Conservation (phyloP, 2,888 invertebrate genomes). For the Orchesella flavescens region DNA sequence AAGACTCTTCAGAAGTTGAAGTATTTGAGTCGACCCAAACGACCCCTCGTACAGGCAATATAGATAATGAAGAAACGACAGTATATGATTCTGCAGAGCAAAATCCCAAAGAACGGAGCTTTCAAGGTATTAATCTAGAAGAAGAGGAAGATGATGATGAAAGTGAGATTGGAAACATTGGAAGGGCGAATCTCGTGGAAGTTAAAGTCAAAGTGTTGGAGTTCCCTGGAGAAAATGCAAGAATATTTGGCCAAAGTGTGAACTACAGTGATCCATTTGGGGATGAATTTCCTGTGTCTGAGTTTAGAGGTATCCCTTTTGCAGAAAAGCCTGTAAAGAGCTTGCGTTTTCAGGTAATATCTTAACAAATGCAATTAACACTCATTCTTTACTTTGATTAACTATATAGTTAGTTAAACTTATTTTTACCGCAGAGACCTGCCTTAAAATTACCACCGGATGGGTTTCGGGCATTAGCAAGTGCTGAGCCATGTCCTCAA, state of each 20-base stretch:
- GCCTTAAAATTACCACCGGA: conserved; percentile 44
- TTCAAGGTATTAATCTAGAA: too few relatives aligned
- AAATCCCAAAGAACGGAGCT: too few relatives aligned
- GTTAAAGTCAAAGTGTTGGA: conserved; percentile 43
- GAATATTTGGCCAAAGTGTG: conserved; percentile 36
- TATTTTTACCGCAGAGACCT: conserved; percentile 59
- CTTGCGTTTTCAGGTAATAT: conserved; percentile 66
- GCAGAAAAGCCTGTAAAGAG: conserved; percentile 62
- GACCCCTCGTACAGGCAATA: not conserved
- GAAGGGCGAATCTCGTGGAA: conserved; percentile 13
- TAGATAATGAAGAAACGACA: too few relatives aligned
- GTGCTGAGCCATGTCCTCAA: conserved; percentile 67
- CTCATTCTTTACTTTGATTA: not conserved
- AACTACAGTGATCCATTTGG: conserved; percentile 49
- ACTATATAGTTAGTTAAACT: not conserved
- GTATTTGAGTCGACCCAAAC: not conserved
- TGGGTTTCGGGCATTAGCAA: conserved; percentile 58
- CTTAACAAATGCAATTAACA: not conserved
- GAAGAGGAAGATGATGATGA: not conserved
- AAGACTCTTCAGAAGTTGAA: conserved; percentile 5
- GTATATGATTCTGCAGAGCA: too few relatives aligned
- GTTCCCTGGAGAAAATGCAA: conserved; percentile 27
- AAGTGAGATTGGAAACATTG: not conserved
- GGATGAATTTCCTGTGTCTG: conserved; percentile 22
- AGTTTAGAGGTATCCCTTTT: conserved; percentile 64